Evolutionary conservation across 2,888 invertebrate species (phyloP), one percentile per base, ranked within the genome.

Genomic region (Rhagophthalmus giganteus): DNA sequence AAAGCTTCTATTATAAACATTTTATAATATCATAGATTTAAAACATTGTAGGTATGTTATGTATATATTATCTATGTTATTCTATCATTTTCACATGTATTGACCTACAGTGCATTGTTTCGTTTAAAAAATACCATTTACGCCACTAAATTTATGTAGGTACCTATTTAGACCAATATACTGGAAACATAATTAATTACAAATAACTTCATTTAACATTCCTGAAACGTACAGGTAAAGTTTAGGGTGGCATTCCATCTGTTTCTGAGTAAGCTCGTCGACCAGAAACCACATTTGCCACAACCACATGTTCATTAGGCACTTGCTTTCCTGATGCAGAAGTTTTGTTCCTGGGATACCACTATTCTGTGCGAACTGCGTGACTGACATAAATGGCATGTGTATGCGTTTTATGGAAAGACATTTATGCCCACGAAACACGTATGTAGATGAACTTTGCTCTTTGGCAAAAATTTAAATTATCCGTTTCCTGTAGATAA

Each of bases 251-350:
- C 37, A 37, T 37, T 45, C 37, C 45, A 37, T 45, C 45, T 37
- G 45, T 37, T 45, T 14, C 28, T 30, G 45, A 44, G 34, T 12
- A 12, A 7, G 31, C 32, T 38, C 39, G 26, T n/a, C 15, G 15
- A 14, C 44, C 11, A 15, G n/a, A 25, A 47, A 40, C 47, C 47
- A 27, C 47, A 47, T 26, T 37, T 32, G 39, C 47, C 47, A 16
- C 39, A 47, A 40, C 47, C 47, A 47, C 39, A 47, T 47, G 39
- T 47, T 47, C 47, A 47, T 47, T 47, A 39, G 39, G 47, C 33
- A 32, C 39, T 44, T 32, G 35, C 27, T 13, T 35, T 30, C 34
- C 2, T 8, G 20, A 9, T 20, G 20, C 27, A 44, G 16, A 42
- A 33, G 31, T 41, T 26, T 39, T 26, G 39, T 46, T 40, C 34